Base-by-base conservation (phyloP, 2,113 vertebrate genomes). In the Apus apus region DNA sequence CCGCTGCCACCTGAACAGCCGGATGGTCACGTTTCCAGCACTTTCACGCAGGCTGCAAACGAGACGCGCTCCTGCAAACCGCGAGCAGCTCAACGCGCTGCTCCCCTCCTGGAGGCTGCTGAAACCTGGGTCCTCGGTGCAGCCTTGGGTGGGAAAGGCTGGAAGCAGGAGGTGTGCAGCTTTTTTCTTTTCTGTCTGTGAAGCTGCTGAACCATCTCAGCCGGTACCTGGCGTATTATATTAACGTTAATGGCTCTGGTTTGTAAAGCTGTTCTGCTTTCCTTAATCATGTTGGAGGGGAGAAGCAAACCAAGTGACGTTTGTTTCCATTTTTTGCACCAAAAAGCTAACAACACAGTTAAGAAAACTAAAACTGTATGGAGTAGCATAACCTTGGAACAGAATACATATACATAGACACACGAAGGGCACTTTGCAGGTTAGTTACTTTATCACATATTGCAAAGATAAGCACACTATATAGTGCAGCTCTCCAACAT, bases 1-100 rank as follows among this genome's bases (percentile, higher is more conserved):
- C 45, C 48, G 14, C 61, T 2, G 22, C 36, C 17, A 11, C 36
- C 26, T 25, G 29, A 8, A 22, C 19, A 57, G 6, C 11, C 3
- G 1, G 29, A 16, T 21, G 18, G 1, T 1, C 12, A 0, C 36
- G 1, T 30, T 45, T 27, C 19, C 23, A 10, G 7, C 15, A 4
- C 13, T 12, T 58, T 10, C 3, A 11, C 2, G 4, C 11, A 3
- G 4, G 3, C 18, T 26, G 43, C 8, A 12, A 27, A 61, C 29
- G 34, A 29, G 9, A 7, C 5, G 1, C 6, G 6, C 30, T 5
- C 20, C 46, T 50, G 46, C 40, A 2, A 11, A 20, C 23, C 2
- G 17, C 8, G 65, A 25, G 76, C 4, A 40, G 30, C 66, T 38
- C 40, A 40, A 40, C 9, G 9, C 1, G 3, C 46, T 25, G 34